Evolutionary conservation across 2,797 vertebrate genomes (phyloP).

Genomic region (Manis pentadactyla): DNA sequence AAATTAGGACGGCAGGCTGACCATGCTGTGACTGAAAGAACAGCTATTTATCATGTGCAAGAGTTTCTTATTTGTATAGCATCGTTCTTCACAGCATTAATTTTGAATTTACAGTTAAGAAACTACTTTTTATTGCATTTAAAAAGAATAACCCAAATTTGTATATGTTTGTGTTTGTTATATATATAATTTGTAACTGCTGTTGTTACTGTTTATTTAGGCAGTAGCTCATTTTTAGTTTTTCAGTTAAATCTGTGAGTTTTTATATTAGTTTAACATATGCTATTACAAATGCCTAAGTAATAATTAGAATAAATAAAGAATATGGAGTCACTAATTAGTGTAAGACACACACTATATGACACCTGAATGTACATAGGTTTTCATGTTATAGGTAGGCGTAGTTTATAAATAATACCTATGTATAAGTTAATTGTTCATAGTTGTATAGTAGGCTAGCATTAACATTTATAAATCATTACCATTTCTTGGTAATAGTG

Average conservation of each 20-base stretch:
- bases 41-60: not conserved
- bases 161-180: not conserved
- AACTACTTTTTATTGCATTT: conserved; percentile 47
- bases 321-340: not conserved
- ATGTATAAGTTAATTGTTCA: not conserved
- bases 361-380: not conserved
- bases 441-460: not conserved
- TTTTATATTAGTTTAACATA: conserved; percentile 29
- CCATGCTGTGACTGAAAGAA: not conserved
- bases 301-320: conserved; percentile 22
- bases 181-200: not conserved
- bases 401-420: not conserved
- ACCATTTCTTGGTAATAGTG: not conserved
- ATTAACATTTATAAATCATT: conserved; percentile 25
- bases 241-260: not conserved
- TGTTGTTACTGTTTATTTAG: conserved; percentile 1
- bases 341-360: not conserved
- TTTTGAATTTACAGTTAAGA: conserved; percentile 30
- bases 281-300: not conserved
- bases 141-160: conserved; percentile 18
- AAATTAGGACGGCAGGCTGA: not conserved
- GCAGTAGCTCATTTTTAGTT: not conserved
- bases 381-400: not conserved
- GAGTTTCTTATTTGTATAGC: not conserved
- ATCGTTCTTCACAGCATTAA: not conserved